phyloP scores from a whole-genome alignment of 1,140 invertebrate genomes.

The Heliconius eleuchia region DNA sequence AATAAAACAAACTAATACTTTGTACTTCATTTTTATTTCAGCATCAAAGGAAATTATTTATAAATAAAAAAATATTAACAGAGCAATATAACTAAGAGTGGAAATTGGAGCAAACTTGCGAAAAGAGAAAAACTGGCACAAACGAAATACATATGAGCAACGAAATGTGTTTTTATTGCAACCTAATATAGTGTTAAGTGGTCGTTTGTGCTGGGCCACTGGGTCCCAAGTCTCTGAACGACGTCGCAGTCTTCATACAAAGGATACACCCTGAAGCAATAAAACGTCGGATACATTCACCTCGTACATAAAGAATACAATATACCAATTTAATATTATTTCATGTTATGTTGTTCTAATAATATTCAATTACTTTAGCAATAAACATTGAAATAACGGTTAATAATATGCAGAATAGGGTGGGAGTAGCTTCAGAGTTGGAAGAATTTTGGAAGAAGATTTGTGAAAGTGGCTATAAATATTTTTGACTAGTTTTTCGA shows the following conservation, averaged over 20 bases:
- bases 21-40: background rate
- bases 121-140: slow-evolving; percentile 6
- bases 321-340: slow-evolving; percentile 28
- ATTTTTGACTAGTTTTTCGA: background rate
- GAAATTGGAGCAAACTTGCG: background rate
- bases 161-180: slow-evolving; percentile 41
- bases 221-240: slow-evolving; percentile 33
- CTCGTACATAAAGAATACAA: slow-evolving; percentile 28
- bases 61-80: background rate
- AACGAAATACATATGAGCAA: slow-evolving; percentile 23
- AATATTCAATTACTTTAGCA: slow-evolving; percentile 12
- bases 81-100: background rate
- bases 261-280: slow-evolving; percentile 42
- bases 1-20: background rate
- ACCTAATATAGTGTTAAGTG: slow-evolving; percentile 58
- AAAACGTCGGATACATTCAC: slow-evolving; percentile 44
- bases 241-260: slow-evolving; percentile 42
- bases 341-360: slow-evolving; percentile 17
- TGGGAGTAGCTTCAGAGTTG: background rate
- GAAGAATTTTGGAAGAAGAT: background rate
- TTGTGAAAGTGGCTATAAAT: background rate
- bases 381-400: background rate
- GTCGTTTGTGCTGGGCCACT: slow-evolving; percentile 44
- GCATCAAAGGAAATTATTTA: slow-evolving; percentile 2
- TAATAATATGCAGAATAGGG: background rate